Evolutionary conservation across 2,888 invertebrate species (phyloP), one percentile per base, ranked within the genome.

Genomic region (Meiosimyza decipiens): DNA sequence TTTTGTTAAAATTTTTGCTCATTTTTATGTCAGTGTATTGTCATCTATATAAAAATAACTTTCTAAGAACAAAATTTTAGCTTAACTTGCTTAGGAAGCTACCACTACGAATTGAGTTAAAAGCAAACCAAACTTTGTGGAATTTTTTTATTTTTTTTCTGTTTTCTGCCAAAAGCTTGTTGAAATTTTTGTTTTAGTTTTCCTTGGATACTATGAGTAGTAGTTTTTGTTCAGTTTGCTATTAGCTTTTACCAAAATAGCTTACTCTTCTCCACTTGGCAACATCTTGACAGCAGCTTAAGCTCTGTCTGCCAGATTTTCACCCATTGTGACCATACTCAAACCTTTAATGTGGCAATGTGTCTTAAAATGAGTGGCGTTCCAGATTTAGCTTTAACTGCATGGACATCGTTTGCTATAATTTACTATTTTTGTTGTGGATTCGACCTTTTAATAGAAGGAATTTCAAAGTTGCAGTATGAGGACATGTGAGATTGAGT

Each of bases 71-170:
- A 40, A 40, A 40, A 40, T 40, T 40, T 40, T 9, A 40, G 9
- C 28, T 28, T 22, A 11, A 28, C 28, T 28, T 12, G 6, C 9
- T 22, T 77, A 80, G 84, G 84, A 82, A 82, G 81, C 82, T 80
- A 78, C 79, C 80, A 80, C 81, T 82, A 82, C 82, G 83, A 83
- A 83, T 84, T 83, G 83, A 84, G 84, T 84, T 84, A 83, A 84
- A 83, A 80, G 80, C 82, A 80, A 82, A 83, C 81, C 49, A 47
- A 9, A 63, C 50, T 50, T 18, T 49, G 7, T 40, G 47, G 9
- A 6, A 6, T 47, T 47, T 64, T 54, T 12, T 47, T 12, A 6
- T 7, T 62, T 40, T 40, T 33, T 15, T 22, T 18, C 49, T 59
- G 40, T 9, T 52, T 40, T 4, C 40, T 2, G 22, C 51, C 51